These are phyloP conservation scores for Dasypus novemcinctus DNA, from an alignment of 2,113 vertebrate species.

Conservation along the genomic window DNA sequence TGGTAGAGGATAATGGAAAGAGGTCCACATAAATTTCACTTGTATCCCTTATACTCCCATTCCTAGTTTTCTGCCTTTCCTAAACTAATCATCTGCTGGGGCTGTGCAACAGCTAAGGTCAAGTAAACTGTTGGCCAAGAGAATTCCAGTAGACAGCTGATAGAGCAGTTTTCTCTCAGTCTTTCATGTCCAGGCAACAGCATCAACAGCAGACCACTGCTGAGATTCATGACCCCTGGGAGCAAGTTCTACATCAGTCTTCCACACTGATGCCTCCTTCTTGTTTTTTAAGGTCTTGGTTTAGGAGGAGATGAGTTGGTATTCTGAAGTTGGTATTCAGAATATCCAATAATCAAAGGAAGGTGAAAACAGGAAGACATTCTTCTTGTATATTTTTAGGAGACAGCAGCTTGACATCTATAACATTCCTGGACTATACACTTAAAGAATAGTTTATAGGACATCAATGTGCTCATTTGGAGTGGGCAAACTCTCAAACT, in stretches of 20 bases:
- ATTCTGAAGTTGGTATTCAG: neutral
- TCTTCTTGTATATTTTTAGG: neutral
- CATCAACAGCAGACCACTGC: neutral
- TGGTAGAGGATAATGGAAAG: neutral
- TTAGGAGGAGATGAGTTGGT: neutral
- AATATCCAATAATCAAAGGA: neutral
- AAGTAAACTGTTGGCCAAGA: neutral
- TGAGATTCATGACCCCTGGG: neutral
- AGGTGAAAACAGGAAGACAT: neutral
- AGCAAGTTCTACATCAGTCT: neutral
- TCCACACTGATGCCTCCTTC: neutral
- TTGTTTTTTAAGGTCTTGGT: neutral
- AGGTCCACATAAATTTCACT: neutral
- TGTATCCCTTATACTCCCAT: neutral
- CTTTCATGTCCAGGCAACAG: neutral
- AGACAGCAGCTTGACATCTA: neutral
- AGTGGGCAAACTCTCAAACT: neutral
- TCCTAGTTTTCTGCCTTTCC: neutral
- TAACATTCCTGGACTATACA: neutral
- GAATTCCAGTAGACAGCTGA: neutral
- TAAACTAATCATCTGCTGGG: neutral
- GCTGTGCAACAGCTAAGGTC: neutral
- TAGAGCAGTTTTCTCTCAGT: neutral
- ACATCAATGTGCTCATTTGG: neutral
- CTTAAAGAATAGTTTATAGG: neutral